phyloP scores from a whole-genome alignment of 2,888 invertebrate species.

The Clanis bilineata region DNA sequence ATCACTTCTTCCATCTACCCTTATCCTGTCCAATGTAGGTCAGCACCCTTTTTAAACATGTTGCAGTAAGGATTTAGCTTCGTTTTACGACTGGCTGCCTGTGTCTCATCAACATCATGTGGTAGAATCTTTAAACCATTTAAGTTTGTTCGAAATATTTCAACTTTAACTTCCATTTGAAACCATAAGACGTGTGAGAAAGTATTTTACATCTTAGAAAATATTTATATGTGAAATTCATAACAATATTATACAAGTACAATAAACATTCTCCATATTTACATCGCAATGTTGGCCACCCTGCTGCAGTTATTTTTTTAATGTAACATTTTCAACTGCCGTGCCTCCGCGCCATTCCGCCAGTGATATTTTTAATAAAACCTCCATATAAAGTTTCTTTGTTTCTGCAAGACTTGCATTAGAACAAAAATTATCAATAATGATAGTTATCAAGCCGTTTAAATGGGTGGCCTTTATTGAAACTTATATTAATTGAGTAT shows the following conservation, averaged over 20 bases:
- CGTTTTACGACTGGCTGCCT: too few relatives aligned
- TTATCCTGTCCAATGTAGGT: too few relatives aligned
- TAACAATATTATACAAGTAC: background rate
- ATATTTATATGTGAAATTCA: background rate
- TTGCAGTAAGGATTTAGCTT: too few relatives aligned
- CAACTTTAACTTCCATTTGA: background rate
- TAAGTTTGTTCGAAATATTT: background rate
- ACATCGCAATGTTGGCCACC: slow-evolving; percentile 17
- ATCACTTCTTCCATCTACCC: too few relatives aligned
- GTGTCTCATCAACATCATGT: too few relatives aligned
- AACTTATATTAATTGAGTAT: background rate
- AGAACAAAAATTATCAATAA: slow-evolving; percentile 9
- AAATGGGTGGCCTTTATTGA: slow-evolving; percentile 2
- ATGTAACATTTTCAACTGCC: slow-evolving; percentile 10
- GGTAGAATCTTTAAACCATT: too few relatives aligned
- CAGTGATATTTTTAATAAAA: slow-evolving; percentile 14
- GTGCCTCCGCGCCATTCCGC: slow-evolving; percentile 4
- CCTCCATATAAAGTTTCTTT: slow-evolving; percentile 1
- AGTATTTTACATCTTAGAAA: background rate
- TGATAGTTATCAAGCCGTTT: slow-evolving; percentile 6
- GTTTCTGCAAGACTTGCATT: background rate
- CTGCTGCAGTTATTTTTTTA: slow-evolving; percentile 9
- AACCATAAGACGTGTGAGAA: background rate
- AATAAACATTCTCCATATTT: slow-evolving; percentile 29
- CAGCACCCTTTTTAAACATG: too few relatives aligned